Evolutionary conservation across 2,113 vertebrate species (phyloP).

Genomic region (Halichoerus grypus): DNA sequence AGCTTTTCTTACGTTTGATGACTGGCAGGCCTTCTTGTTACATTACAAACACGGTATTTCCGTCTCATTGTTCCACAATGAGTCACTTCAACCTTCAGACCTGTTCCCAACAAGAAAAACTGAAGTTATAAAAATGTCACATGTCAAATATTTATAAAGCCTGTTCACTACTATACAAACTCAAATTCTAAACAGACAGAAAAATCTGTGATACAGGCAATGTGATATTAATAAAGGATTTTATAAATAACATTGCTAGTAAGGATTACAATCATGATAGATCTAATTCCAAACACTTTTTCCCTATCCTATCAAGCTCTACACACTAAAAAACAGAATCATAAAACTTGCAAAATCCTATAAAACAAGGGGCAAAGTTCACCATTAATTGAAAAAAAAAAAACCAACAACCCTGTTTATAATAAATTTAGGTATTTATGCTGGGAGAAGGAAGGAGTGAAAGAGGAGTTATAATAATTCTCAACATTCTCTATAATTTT

Average conservation of each 20-base stretch:
- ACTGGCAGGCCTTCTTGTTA: slow-evolving; percentile 97
- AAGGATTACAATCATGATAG: neutral
- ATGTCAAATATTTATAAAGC: slow-evolving; percentile 36
- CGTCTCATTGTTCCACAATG: slow-evolving; percentile 99
- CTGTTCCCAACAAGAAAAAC: slow-evolving; percentile 86
- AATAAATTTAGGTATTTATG: slow-evolving; percentile 43
- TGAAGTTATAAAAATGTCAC: slow-evolving; percentile 39
- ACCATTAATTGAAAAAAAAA: slow-evolving; percentile 41
- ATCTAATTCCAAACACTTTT: slow-evolving; percentile 34
- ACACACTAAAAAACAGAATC: slow-evolving; percentile 31
- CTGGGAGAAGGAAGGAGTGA: neutral
- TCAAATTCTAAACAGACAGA: slow-evolving; percentile 64
- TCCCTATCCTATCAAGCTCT: slow-evolving; percentile 21
- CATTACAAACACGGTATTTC: slow-evolving; percentile 99
- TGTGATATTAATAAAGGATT: slow-evolving; percentile 42
- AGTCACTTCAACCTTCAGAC: slow-evolving; percentile 99
- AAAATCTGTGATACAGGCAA: slow-evolving; percentile 47
- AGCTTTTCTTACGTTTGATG: slow-evolving; percentile 96
- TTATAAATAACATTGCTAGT: slow-evolving; percentile 41
- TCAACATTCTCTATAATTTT: slow-evolving; percentile 52
- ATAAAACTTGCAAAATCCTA: slow-evolving; percentile 43
- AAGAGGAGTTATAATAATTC: slow-evolving; percentile 21
- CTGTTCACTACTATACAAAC: slow-evolving; percentile 58
- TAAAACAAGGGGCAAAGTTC: slow-evolving; percentile 37
- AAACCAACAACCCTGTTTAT: neutral